Evolutionary conservation across 2,888 invertebrate species (phyloP), one percentile per base, ranked within the genome.

Genomic region (Diaperis boleti): DNA sequence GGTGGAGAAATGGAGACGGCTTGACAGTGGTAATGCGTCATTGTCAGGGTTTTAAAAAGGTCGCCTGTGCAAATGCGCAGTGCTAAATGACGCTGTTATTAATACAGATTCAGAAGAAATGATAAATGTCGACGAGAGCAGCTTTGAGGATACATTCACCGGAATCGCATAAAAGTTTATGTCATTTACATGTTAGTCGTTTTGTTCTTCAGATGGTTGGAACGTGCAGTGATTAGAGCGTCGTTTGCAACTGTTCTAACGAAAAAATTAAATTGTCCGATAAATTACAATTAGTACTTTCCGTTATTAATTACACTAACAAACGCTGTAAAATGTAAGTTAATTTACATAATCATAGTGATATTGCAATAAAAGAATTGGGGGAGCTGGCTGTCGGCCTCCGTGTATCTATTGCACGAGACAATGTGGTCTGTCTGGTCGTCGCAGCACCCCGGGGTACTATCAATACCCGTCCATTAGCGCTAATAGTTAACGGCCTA

Each of bases 401-500:
- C 8, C 18, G 3, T 42, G 5, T 10, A 42, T 20, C 11, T 5
- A 26, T 26, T 33, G n/a, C 15, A 45, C 10, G 33, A 31, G 17
- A 49, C 17, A 11, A 17, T 50, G 50, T 11, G 11, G 50, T 18
- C 6, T n/a, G 50, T 39, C 11, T 54, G 54, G 10, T 41, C n/a
- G 10, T 39, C 29, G 29, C 15, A 10, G 22, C 26, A 20, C 57
- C 57, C 57, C 6, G 37, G 57, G 57, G 59, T 10, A 49, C 37
- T 42, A 41, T 49, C 49, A 41, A 49, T 31, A 41, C 29, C 39
- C 31, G 26, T 39, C 59, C 59, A 59, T 59, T 60, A 60, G 42
- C 13, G 39, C 42, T 52, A 59, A 49, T 45, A 45, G 59, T 64
- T 64, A 37, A 59, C 44, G 39, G 64, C 50, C 64, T 42, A 55